Evolutionary conservation across 1,140 invertebrate genomes (phyloP), one percentile per base, ranked within the genome.

Genomic region (Pseudomyrmex sp.): DNA sequence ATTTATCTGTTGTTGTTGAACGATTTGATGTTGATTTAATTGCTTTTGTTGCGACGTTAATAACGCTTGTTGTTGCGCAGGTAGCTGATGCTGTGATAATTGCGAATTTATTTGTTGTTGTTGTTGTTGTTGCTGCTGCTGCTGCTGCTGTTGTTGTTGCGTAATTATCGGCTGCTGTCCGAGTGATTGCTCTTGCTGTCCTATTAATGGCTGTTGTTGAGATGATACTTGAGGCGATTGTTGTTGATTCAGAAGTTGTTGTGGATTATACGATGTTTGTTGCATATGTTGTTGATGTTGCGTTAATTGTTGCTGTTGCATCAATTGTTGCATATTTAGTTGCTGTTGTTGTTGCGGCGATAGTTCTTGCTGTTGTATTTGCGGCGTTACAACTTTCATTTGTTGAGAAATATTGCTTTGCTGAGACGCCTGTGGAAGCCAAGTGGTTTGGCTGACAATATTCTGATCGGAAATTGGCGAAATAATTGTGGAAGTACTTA

Each of bases 251-350:
- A 94, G 50, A 44, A 93, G 65, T 76, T 93, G 95, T 89, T 93
- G 94, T 62, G 89, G 90, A 13, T 89, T 88, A 15, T 92, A 90
- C 15, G 88, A 83, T 76, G 89, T 80, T 35, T 90, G 89, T 62
- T 95, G 93, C 44, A 93, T 91, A 46, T 92, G 90, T 65, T 89
- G 92, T 50, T 91, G 91, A 69, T 92, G 94, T 20, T 93, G 91
- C n/a, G 93, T 92, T 70, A 95, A 94, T 68, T 95, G 76, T 35
- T 93, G 91, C 23, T 94, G 94, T 76, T 94, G 94, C 46, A 92
- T 88, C 62, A 93, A 90, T 79, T 92, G 93, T 75, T 93, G 90
- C 59, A 89, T 79, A 59, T 89, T 88, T 26, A 93, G 93, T 80
- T 93, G 26, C 26, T 26, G 93, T 83, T 92, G 92, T 23, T 70